Base-by-base conservation (phyloP, 2,113 vertebrate species). In the Oncorhynchus nerka region DNA sequence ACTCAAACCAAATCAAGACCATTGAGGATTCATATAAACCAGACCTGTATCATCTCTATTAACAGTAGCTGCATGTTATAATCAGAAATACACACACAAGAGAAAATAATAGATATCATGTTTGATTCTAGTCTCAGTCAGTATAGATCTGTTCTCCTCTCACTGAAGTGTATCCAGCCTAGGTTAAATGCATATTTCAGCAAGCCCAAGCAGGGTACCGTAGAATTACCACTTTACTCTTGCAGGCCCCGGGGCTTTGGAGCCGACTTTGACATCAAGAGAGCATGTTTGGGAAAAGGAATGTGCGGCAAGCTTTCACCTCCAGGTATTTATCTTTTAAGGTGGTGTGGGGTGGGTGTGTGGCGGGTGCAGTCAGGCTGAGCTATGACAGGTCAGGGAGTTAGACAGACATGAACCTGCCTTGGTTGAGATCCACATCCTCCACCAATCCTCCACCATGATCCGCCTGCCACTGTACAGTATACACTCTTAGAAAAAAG, bases 151-250 rank as follows among this genome's bases (percentile, higher is more conserved):
- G 84, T 78, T 70, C 73, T 85, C 83, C 85, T 88, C 86, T 91
- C 85, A 90, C 91, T 88, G 91, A 85, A 91, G 88, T 81, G 88
- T 84, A 92, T 91, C 84, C 89, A 91, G 88, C 81, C 62, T 91
- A 93, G 93, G 93, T 96, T 95, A 95, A 96, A 96, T 95, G 95
- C 97, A 99, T 98, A 97, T 95, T 97, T 98, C 91, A 90, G 95
- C 97, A 96, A 96, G 97, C 94, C 97, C 84, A 92, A 90, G 96
- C 97, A 98, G 93, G 94, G 92, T 93, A 87, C 94, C 89, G 86
- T 93, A 95, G 94, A 95, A 95, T 95, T 96, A 96, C 92, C 95
- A 94, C 95, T 93, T 92, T 92, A 92, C 93, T 92, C 78, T 89
- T 88, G 88, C 16, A 22, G 88, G 92, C 96, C 97, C 97, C 81